Percentiles rank a stretch among this genome's conserved stretches.
These are phyloP conservation scores for Perca flavescens DNA, from an alignment of 2,113 vertebrate species.

Conservation along the genomic window DNA sequence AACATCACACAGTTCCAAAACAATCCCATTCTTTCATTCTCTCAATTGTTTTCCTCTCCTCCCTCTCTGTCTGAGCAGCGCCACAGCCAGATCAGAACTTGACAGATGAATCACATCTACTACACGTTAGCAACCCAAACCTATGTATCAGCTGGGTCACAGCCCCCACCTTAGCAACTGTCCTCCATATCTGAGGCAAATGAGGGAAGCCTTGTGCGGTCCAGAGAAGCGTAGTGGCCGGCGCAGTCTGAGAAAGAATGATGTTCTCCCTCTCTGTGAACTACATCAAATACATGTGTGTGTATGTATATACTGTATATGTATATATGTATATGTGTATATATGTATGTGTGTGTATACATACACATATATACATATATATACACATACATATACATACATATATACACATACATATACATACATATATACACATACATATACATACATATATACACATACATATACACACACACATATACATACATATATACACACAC, in stretches of 20 bases:
- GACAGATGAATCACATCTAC: conserved; percentile 42
- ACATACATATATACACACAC: no score
- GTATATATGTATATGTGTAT: no score
- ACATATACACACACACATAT: no score
- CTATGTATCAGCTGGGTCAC: conserved; percentile 45
- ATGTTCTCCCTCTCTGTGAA: neutral
- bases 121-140: conserved; percentile 44
- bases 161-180: conserved; percentile 30
- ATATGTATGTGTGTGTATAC: no score
- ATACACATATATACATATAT: no score
- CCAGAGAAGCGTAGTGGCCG: conserved; percentile 15
- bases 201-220: conserved; percentile 22
- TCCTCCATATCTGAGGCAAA: conserved; percentile 31
- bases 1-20: neutral
- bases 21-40: conserved; percentile 1
- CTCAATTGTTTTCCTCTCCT: neutral
- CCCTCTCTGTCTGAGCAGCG: neutral
- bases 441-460: no score
- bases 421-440: no score
- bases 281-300: neutral
- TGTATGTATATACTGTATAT: no score
- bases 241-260: neutral
- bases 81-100: conserved; percentile 34
- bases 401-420: no score
- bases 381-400: no score